phyloP scores from a whole-genome alignment of 2,888 invertebrate genomes.

The Drosophila hamatofila region DNA sequence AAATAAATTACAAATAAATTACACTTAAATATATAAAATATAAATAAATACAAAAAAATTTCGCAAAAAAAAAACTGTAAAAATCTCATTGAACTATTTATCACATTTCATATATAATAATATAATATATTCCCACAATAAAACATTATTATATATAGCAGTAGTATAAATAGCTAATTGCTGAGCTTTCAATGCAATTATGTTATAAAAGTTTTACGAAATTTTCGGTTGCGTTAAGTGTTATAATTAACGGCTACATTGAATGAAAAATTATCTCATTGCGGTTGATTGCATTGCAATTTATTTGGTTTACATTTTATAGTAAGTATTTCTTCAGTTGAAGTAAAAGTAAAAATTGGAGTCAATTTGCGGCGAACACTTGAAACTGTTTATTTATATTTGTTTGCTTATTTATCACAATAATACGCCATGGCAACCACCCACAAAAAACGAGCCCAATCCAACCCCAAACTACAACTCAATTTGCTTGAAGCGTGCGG shows the following conservation, averaged over 20 bases:
- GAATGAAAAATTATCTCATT: conserved; percentile 38
- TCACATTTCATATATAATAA: background rate
- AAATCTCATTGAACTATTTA: background rate
- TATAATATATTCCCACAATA: background rate
- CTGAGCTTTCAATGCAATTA: conserved; percentile 9
- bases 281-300: conserved; percentile 49
- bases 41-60: background rate
- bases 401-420: conserved; percentile 71
- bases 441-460: conserved; percentile 21
- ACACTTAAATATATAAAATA: too few relatives aligned
- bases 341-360: conserved; percentile 67
- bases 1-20: too few relatives aligned
- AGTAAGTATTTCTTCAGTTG: background rate
- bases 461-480: conserved; percentile 5
- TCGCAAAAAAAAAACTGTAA: background rate
- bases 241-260: conserved; percentile 48
- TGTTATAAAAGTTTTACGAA: conserved; percentile 27
- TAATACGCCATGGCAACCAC: conserved; percentile 72
- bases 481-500: conserved; percentile 1
- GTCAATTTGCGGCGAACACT: conserved; percentile 74
- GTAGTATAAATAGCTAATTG: conserved; percentile 1
- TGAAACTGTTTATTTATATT: conserved; percentile 72
- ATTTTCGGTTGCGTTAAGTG: conserved; percentile 20
- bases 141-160: background rate
- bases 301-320: conserved; percentile 10